These are phyloP conservation scores for Meleagris gallopavo DNA, from an alignment of 2,113 vertebrate genomes.

Conservation along the genomic window DNA sequence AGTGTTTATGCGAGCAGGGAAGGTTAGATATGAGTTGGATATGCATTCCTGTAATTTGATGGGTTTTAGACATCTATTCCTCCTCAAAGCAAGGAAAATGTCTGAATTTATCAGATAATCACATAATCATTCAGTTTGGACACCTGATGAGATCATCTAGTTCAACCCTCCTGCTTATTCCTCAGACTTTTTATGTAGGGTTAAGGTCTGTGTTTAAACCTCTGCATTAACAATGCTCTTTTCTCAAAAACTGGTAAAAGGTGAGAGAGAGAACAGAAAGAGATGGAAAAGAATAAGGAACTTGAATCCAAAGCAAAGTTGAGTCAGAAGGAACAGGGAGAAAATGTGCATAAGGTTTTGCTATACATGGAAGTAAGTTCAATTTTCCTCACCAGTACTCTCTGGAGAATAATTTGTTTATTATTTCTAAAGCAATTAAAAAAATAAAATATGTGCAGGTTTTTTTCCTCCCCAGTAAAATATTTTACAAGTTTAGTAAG, in stretches of 20 bases:
- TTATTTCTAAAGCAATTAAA: background rate
- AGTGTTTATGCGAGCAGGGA: background rate
- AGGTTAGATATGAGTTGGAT: background rate
- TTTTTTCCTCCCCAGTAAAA: background rate
- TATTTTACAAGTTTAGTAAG: background rate
- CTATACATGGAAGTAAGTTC: background rate
- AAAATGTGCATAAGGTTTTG: background rate
- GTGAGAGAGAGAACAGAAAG: background rate
- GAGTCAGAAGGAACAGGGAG: background rate
- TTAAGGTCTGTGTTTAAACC: background rate
- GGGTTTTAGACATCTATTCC: background rate
- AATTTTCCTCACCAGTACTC: background rate
- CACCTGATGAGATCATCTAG: background rate
- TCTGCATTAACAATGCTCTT: background rate
- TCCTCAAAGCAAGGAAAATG: fast-evolving
- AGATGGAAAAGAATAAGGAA: background rate
- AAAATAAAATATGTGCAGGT: background rate
- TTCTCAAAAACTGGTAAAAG: background rate
- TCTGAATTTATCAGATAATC: background rate
- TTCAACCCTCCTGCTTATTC: background rate
- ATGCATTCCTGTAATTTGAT: background rate
- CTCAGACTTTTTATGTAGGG: background rate
- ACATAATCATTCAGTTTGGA: background rate
- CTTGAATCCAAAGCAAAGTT: background rate
- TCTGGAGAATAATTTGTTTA: background rate